phyloP scores from a whole-genome alignment of 2,797 vertebrate genomes.

The Melopsittacus undulatus region DNA sequence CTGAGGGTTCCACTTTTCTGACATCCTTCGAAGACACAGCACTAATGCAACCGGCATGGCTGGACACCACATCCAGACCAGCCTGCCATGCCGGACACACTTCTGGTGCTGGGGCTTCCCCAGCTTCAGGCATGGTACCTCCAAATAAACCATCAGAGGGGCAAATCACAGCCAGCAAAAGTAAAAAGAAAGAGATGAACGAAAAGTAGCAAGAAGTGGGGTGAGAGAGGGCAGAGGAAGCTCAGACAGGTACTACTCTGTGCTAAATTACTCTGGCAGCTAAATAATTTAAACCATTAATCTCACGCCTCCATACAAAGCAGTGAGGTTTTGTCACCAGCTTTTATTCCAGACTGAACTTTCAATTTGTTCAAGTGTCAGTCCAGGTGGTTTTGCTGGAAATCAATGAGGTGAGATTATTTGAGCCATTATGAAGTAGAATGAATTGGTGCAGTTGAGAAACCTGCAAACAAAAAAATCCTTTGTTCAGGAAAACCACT shows the following conservation, averaged over 20 bases:
- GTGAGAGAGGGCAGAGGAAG: not conserved
- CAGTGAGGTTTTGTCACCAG: slow-evolving; percentile 23
- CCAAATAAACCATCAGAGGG: not conserved
- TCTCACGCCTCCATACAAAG: not conserved
- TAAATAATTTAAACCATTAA: not conserved
- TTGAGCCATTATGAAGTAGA: slow-evolving; percentile 43
- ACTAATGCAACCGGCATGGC: fast-evolving
- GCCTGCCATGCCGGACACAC: fast-evolving
- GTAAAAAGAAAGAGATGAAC: not conserved
- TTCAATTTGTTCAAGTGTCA: slow-evolving; percentile 58
- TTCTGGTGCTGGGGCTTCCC: not conserved
- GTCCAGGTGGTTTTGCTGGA: slow-evolving; percentile 39
- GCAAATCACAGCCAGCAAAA: fast-evolving
- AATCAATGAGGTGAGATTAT: slow-evolving; percentile 49
- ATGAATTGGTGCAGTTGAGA: slow-evolving; percentile 33
- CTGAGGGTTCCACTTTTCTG: not conserved
- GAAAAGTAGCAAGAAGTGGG: not conserved
- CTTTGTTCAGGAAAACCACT: not conserved
- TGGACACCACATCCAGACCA: not conserved
- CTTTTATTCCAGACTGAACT: slow-evolving; percentile 52
- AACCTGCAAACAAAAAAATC: not conserved
- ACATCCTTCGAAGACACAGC: not conserved
- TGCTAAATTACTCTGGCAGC: not conserved
- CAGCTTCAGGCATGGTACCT: not conserved
- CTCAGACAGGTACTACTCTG: not conserved